Evolutionary conservation across 2,888 invertebrate species (phyloP).

Genomic region (Phania funesta): DNA sequence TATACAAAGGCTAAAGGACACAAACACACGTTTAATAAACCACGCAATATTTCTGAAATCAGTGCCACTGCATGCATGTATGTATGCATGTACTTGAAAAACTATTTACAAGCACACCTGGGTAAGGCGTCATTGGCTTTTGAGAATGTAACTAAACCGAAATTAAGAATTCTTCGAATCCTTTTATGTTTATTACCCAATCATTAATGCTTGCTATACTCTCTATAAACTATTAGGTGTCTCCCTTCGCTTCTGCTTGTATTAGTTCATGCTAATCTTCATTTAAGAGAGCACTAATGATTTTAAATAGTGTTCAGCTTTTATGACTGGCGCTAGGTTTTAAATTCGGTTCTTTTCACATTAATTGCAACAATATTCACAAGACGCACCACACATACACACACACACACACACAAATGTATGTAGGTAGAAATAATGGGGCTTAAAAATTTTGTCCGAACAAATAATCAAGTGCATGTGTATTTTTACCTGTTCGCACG

Average conservation of each 20-base stretch:
- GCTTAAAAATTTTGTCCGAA: too few species aligned
- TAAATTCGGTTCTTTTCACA: conserved; percentile 40
- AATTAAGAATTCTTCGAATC: background rate
- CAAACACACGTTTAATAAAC: background rate
- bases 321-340: conserved; percentile 42
- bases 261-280: background rate
- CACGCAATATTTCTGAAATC: background rate
- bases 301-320: background rate
- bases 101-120: background rate
- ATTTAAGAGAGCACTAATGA: background rate
- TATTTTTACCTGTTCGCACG: background rate
- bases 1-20: background rate
- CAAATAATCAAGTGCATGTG: too few species aligned
- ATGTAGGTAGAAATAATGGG: background rate
- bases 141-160: background rate
- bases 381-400: background rate
- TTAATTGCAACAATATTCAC: conserved; percentile 36
- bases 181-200: background rate
- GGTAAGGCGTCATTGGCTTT: too few species aligned
- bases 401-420: too few species aligned
- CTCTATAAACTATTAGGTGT: conserved; percentile 1
- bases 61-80: background rate
- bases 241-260: background rate
- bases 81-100: too few species aligned
- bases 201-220: background rate